Percentiles rank a stretch among this genome's conserved stretches.
phyloP scores from a whole-genome alignment of 2,888 invertebrate species.

The Siphonodentalium dalli region DNA sequence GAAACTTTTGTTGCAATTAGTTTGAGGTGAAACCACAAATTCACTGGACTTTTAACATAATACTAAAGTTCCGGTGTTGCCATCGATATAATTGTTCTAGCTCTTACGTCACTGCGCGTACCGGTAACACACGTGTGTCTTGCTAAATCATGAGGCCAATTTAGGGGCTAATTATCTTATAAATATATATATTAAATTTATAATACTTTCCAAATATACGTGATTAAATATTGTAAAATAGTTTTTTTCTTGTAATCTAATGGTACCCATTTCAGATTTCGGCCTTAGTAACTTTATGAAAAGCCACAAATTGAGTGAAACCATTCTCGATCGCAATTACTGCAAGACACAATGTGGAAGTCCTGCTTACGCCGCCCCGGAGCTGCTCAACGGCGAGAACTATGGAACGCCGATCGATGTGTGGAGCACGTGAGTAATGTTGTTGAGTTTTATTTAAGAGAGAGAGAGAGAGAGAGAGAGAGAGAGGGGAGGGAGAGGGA shows the following conservation, averaged over 20 bases:
- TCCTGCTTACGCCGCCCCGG: constrained; percentile 65
- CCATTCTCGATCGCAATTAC: constrained; percentile 44
- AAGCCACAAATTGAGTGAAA: constrained; percentile 43
- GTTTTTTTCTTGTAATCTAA: neutral
- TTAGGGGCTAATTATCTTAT: neutral
- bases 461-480: neutral
- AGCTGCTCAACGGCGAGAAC: constrained; percentile 59
- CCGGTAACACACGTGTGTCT: too few species aligned
- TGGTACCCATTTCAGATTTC: constrained; percentile 49
- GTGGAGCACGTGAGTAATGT: constrained; percentile 63
- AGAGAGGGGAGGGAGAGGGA: too few species aligned
- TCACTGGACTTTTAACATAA: too few species aligned
- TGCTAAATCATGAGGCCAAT: too few species aligned
- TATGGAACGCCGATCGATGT: constrained; percentile 63
- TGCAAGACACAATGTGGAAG: constrained; percentile 64
- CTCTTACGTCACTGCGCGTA: too few species aligned
- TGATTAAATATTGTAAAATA: too few species aligned
- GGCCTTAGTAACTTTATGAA: constrained; percentile 61
- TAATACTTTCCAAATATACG: too few species aligned
- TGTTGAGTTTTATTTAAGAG: neutral
- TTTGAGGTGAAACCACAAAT: too few species aligned
- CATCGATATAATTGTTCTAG: too few species aligned
- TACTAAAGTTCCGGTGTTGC: too few species aligned
- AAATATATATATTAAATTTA: neutral
- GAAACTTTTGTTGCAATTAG: too few species aligned